phyloP scores from a whole-genome alignment of 2,113 vertebrate species.

The Hyaena hyaena region DNA sequence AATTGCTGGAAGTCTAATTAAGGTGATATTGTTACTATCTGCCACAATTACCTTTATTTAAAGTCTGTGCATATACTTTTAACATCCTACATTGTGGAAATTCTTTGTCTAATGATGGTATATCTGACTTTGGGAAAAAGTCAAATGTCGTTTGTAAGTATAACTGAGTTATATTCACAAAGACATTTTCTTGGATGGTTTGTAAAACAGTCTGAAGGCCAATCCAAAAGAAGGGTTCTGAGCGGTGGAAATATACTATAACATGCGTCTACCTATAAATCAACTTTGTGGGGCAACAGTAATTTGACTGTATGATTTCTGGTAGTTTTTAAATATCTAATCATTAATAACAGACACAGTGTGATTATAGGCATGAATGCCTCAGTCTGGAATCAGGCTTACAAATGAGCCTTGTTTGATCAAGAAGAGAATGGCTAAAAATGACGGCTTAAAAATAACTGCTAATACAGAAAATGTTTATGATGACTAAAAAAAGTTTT shows the following conservation, averaged over 20 bases:
- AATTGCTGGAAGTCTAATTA: not conserved
- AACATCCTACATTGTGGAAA: not conserved
- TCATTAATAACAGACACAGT: not conserved
- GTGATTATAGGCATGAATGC: not conserved
- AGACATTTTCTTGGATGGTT: not conserved
- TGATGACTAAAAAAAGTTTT: not conserved
- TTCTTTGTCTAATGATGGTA: slow-evolving; percentile 1
- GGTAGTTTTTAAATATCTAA: slow-evolving; percentile 32
- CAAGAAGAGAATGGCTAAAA: slow-evolving; percentile 24
- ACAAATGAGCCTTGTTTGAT: not conserved
- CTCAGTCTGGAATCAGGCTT: not conserved
- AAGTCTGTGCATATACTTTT: not conserved
- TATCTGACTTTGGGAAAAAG: slow-evolving; percentile 22
- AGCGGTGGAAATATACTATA: not conserved
- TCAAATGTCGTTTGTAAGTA: not conserved
- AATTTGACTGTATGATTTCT: slow-evolving; percentile 22
- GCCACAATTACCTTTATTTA: slow-evolving; percentile 12
- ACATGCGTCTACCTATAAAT: not conserved
- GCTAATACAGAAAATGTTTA: slow-evolving; percentile 19
- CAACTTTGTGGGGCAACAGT: not conserved
- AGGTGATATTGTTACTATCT: not conserved
- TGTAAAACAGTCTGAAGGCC: not conserved
- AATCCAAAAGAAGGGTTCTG: not conserved
- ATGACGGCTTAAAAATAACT: slow-evolving; percentile 30
- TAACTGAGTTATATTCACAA: slow-evolving; percentile 19